Percentiles rank a stretch among this genome's conserved stretches.
phyloP scores from a whole-genome alignment of 2,797 vertebrate species.

The Lagorchestes hirsutus region DNA sequence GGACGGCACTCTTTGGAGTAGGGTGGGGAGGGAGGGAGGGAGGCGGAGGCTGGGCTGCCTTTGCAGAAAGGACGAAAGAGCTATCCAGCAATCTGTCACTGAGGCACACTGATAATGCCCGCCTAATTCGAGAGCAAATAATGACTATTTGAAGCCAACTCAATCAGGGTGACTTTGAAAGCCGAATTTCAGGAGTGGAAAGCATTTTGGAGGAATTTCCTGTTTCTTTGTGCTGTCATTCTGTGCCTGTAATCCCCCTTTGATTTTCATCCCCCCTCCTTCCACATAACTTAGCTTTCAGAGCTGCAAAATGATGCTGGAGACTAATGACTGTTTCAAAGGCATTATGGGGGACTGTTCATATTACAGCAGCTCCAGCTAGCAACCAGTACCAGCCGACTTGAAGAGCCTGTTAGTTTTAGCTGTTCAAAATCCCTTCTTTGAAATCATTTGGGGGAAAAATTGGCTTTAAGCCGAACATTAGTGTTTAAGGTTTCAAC shows the following conservation, averaged over 20 bases:
- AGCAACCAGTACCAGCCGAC: neutral
- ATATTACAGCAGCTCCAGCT: neutral
- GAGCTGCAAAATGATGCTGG: neutral
- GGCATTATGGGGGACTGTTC: neutral
- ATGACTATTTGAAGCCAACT: slow-evolving; percentile 7
- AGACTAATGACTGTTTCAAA: neutral
- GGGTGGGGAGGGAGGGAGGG: neutral
- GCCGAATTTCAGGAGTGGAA: slow-evolving; percentile 23
- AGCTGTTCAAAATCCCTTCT: neutral
- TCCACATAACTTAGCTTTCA: slow-evolving; percentile 1
- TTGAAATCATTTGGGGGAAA: slow-evolving; percentile 20
- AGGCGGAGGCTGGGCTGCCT: neutral
- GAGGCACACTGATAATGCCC: neutral
- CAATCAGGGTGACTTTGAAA: slow-evolving; percentile 36
- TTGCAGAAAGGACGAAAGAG: neutral
- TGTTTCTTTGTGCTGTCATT: slow-evolving; percentile 28
- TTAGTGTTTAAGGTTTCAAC: neutral
- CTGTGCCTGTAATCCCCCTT: neutral
- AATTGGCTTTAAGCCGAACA: neutral
- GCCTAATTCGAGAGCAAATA: slow-evolving; percentile 21
- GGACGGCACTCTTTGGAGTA: neutral
- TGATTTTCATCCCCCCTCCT: slow-evolving; percentile 1
- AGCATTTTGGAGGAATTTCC: slow-evolving; percentile 49
- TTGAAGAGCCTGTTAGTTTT: neutral
- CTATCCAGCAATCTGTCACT: slow-evolving; percentile 14